Conservation (phyloP, 2,888 invertebrate species). For the Frankliniella fusca region DNA sequence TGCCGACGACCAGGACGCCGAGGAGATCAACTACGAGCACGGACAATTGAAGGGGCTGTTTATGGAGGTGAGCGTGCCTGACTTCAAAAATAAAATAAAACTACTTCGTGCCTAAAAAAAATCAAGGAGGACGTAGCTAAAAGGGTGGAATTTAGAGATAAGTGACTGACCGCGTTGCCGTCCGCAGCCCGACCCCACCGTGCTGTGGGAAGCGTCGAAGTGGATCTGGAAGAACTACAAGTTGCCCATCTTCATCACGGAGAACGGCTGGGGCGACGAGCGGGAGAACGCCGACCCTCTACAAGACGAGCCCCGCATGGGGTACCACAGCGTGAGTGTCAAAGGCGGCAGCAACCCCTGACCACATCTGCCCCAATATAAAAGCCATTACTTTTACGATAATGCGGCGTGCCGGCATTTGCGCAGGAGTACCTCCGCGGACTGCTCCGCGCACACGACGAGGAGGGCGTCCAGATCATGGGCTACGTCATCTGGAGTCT, state of each 20-base stretch:
- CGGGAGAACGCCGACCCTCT: neutral
- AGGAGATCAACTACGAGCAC: neutral
- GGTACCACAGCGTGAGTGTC: conserved; percentile 12
- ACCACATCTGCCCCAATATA: neutral
- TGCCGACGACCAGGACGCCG: neutral
- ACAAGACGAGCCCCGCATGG: neutral
- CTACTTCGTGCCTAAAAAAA: no score
- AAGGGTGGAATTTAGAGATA: no score
- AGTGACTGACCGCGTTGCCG: neutral
- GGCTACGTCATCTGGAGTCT: neutral
- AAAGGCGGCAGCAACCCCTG: neutral
- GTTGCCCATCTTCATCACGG: neutral
- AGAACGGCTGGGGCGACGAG: conserved; percentile 15
- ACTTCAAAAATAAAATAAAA: neutral
- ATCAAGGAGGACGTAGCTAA: no score
- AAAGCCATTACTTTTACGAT: no score
- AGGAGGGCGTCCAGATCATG: neutral
- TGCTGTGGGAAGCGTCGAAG: neutral
- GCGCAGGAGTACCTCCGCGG: neutral
- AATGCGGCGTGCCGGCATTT: no score
- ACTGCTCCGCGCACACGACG: neutral
- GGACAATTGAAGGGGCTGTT: neutral
- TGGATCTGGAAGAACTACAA: conserved; percentile 14
- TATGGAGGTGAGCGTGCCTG: neutral
- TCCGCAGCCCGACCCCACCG: neutral